Conservation (phyloP, 2,888 invertebrate species). For the Hipparchia semele region DNA sequence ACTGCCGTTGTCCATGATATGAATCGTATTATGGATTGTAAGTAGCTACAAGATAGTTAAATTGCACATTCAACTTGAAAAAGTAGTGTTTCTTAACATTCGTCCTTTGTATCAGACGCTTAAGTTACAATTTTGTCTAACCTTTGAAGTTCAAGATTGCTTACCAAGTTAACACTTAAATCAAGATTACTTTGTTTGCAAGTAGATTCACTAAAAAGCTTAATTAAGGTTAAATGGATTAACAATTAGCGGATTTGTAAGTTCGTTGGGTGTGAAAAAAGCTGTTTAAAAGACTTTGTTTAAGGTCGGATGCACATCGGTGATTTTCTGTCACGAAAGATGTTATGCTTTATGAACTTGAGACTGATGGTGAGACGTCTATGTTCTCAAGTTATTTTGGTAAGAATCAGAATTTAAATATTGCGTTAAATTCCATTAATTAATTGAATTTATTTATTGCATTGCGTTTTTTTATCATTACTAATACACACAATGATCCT, state of each 20-base stretch:
- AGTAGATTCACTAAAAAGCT: slow-evolving; percentile 11
- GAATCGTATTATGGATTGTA: too few species aligned
- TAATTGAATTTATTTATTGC: too few species aligned
- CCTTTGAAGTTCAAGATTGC: background rate
- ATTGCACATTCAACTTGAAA: too few species aligned
- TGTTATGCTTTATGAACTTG: background rate
- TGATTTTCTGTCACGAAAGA: slow-evolving; percentile 14
- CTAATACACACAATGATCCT: too few species aligned
- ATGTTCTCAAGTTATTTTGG: background rate
- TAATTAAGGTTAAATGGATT: slow-evolving; percentile 16
- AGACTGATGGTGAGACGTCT: background rate
- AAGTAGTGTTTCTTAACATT: too few species aligned
- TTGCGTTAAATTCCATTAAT: too few species aligned
- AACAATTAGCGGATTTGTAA: slow-evolving; percentile 15
- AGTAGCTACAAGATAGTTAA: too few species aligned
- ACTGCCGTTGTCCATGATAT: too few species aligned
- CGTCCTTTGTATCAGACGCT: too few species aligned
- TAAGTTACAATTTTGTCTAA: too few species aligned
- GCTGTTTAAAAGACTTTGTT: slow-evolving; percentile 9
- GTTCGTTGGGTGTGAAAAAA: slow-evolving; percentile 14
- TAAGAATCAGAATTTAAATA: background rate
- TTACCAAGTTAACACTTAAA: slow-evolving; percentile 2
- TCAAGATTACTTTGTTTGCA: slow-evolving; percentile 8
- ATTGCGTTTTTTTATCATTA: too few species aligned
- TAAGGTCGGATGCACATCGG: slow-evolving; percentile 9